Percentiles rank a stretch among this genome's conserved stretches.
Conservation (phyloP, 1,140 invertebrate genomes). For the Sipha flava region DNA sequence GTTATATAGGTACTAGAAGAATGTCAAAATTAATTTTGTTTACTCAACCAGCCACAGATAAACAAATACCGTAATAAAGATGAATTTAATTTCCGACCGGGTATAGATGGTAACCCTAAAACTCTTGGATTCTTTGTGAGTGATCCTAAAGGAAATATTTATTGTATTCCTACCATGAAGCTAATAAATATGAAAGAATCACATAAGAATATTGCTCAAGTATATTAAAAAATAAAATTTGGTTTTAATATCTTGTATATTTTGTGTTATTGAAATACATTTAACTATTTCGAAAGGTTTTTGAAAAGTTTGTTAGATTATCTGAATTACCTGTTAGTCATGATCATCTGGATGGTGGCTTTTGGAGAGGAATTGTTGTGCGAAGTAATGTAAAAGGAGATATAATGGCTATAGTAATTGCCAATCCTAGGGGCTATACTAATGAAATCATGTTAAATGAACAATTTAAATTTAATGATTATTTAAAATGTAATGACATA, state of each 20-base stretch:
- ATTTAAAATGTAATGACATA: constrained; percentile 36
- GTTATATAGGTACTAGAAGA: no score
- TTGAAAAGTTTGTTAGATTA: constrained; percentile 45
- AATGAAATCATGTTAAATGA: constrained; percentile 42
- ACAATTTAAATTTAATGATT: constrained; percentile 41
- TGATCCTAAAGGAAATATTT: constrained; percentile 37
- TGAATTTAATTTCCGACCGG: constrained; percentile 45
- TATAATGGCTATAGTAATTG: constrained; percentile 45
- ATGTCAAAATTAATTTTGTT: background rate
- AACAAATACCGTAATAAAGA: constrained; percentile 47
- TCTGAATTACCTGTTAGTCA: constrained; percentile 44
- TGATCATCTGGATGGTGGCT: constrained; percentile 46
- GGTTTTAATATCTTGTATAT: background rate
- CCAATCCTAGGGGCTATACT: constrained; percentile 46
- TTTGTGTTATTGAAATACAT: background rate
- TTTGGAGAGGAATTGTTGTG: constrained; percentile 48
- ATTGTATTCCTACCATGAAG: constrained; percentile 42
- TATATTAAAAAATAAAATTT: constrained; percentile 35
- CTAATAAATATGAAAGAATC: constrained; percentile 42
- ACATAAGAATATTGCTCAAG: constrained; percentile 43
- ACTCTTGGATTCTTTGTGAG: constrained; percentile 47
- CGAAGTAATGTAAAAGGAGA: constrained; percentile 45
- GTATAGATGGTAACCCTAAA: constrained; percentile 45
- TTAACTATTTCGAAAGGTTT: constrained; percentile 42
- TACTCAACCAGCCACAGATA: constrained; percentile 43